Base-by-base conservation (phyloP, 2,797 vertebrate genomes). In the Alca torda region DNA sequence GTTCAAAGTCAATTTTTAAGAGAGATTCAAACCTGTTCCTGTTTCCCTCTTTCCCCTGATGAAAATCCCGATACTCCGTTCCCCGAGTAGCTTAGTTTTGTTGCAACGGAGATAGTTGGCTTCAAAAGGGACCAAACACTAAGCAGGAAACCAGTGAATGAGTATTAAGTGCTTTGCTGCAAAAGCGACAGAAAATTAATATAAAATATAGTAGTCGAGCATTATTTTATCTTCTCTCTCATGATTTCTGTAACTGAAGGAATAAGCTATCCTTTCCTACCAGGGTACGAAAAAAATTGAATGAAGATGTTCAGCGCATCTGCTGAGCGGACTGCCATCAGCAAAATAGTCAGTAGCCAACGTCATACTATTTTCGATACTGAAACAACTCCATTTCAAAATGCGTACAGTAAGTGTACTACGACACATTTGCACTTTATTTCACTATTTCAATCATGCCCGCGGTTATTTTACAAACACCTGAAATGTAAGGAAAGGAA, bases 391-490 rank as follows among this genome's bases (percentile, higher is more conserved):
- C 48, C 0, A 37, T 57, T 91, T 80, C 67, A 64, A 43, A 81
- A 50, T 11, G 10, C 31, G 43, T 57, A 9, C 4, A 57, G 53
- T 16, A 65, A 43, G 35, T 43, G 35, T 10, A 65, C 19, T 21
- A 64, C 28, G 67, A 73, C 26, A 63, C 12, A 45, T 53, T 51
- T 79, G 35, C 63, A 86, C 31, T 30, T 45, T 28, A 46, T 79
- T 95, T 93, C 91, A 91, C 37, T 84, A 51, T 78, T 94, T 83
- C 91, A 87, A 95, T 84, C 87, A 95, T 82, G 46, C 85, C 46
- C 56, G 80, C 67, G 82, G 78, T 96, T 93, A 94, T 96, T 96
- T 94, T 92, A 86, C 56, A 96, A 96, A 90, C 80, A 95, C 67
- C 60, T 77, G 65, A 96, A 96, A 93, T 80, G 48, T 60, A 84